Evolutionary conservation across 2,113 vertebrate species (phyloP), one percentile per base, ranked within the genome.

Genomic region (Tapirus terrestris): DNA sequence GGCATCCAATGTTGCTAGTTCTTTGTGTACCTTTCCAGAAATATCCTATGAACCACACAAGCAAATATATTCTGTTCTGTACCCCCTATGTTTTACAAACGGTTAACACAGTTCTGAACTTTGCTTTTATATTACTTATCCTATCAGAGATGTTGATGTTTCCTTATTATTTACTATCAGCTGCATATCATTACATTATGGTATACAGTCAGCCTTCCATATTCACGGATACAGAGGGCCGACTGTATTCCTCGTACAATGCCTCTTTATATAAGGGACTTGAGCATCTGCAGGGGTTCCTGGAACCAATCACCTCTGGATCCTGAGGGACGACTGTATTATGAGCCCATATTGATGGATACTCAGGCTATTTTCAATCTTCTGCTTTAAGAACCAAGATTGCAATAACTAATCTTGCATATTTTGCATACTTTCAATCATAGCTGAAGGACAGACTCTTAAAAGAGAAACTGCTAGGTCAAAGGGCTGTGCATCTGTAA

Each of bases 371-470:
- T 51, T 92, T 77, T 70, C 36, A 5, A 58, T 60, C 25, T 88
- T 58, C 65, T 65, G 60, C 51, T 96, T 72, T 43, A 94, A 72
- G 39, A 95, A 89, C 13, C 33, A 85, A 89, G 86, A 89, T 2
- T 92, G 4, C 17, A 96, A 27, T 31, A 8, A 92, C 27, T 88
- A 36, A 88, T 39, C 53, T 73, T 70, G 58, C 13, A 84, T 5
- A 77, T 56, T 68, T 53, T 72, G 29, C 33, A 53, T 53, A 80
- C 33, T 90, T 89, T 33, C 70, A 92, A 79, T 63, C 33, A 70
- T 82, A 75, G 29, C 23, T 92, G 17, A 83, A 90, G 51, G 10
- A 70, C 1, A 72, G 29, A 79, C 11, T 81, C 53, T 45, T 81
- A 89, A 75, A 82, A 83, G 81, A 67, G 43, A 48, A 96, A 75